Evolutionary conservation across 1,140 invertebrate genomes (phyloP), one percentile per base, ranked within the genome.

Genomic region (Lasioglossum albipes): DNA sequence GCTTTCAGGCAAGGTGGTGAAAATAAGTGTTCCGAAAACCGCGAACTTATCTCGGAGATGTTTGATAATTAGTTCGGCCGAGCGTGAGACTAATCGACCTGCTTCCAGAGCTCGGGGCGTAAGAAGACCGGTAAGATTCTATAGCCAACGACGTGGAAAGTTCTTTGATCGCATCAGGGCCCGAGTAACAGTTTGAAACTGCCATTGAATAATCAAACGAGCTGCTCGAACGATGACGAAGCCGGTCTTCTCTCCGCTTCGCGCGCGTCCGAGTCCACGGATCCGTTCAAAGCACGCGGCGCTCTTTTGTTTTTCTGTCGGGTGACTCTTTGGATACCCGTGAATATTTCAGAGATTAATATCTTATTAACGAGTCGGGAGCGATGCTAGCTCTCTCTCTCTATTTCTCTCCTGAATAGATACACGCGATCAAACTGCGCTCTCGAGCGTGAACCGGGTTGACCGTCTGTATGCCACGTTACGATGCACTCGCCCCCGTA

Each of bases 371-470:
- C 75, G 61, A 74, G 36, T 31, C 45, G 12, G 2, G 41, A 57
- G 68, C 78, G 72, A 64, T 52, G 59, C 20, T 20, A 7, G 52
- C 52, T 54, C 27, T 59, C 45, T 36, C 36, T 36, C 1, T 36
- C 36, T 36, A 36, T 36, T 82, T 65, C 27, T 54, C 27, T 49
- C 45, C 59, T 71, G 62, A 66, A 72, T 54, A 73, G 68, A 67
- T 68, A 77, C 57, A 77, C 72, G 81, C 77, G 85, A 87, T 83
- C 81, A 76, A 66, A 85, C 80, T 71, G 85, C 65, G 69, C 83
- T 68, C 62, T 68, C 70, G 31, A 75, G 74, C 80, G 62, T 82
- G 82, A 84, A 72, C 42, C 64, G 16, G 59, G 70, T 54, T 78
- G 59, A 62, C 16, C 72, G 70, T 57, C 54, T 82, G 75, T 52